A percentile compares a stretch with the other conserved stretches of the same genome.
Conservation (phyloP, 2,797 vertebrate species). For the Lithobates sylvaticus region DNA sequence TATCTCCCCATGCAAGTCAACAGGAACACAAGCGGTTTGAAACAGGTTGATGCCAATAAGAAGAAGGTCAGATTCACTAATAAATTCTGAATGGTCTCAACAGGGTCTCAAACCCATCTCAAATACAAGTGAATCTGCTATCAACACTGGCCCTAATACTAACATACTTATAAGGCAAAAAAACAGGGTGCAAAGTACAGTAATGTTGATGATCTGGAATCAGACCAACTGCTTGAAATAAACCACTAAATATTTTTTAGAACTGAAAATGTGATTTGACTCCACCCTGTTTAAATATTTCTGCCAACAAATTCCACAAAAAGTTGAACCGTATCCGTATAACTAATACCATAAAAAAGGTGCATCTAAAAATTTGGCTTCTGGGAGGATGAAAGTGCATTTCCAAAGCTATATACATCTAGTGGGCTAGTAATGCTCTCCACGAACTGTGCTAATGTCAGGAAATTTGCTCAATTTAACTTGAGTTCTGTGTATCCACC, state of each 20-base stretch:
- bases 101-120: no score
- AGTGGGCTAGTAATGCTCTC: no score
- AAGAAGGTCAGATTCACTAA: background rate
- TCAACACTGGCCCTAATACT: background rate
- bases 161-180: background rate
- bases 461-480: no score
- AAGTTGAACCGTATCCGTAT: background rate
- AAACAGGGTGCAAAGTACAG: background rate
- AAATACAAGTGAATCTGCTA: no score
- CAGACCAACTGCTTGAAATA: no score
- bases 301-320: background rate
- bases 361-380: no score
- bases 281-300: no score
- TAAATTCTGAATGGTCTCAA: no score
- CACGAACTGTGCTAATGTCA: no score
- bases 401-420: background rate
- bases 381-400: background rate
- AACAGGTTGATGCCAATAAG: background rate
- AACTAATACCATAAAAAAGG: no score
- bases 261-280: background rate
- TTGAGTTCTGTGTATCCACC: no score
- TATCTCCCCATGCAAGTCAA: background rate
- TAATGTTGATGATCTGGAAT: background rate
- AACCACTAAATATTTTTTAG: no score
- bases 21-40: background rate